A percentile compares a stretch with the other conserved stretches of the same genome.
These are phyloP conservation scores for Epinotia brunnichana DNA, from an alignment of 2,888 invertebrate genomes.

Conservation along the genomic window DNA sequence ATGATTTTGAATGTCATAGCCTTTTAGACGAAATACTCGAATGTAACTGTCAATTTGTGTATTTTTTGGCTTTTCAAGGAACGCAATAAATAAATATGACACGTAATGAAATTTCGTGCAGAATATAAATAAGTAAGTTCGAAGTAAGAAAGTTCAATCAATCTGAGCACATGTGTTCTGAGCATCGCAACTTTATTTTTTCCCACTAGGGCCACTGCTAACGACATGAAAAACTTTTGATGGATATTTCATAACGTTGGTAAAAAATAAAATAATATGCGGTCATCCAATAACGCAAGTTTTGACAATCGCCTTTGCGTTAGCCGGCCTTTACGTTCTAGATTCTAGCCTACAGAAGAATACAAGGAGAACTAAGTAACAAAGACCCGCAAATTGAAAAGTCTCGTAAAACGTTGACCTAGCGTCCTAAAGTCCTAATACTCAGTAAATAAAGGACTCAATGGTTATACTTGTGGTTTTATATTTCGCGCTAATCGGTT, in stretches of 20 bases:
- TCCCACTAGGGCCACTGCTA: slow-evolving; percentile 63
- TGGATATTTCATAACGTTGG: slow-evolving; percentile 72
- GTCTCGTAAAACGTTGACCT: neutral
- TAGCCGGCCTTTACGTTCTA: slow-evolving; percentile 32
- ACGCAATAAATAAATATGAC: slow-evolving; percentile 37
- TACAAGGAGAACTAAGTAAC: neutral
- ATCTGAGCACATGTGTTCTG: slow-evolving; percentile 50
- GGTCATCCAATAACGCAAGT: slow-evolving; percentile 67
- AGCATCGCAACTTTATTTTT: slow-evolving; percentile 54
- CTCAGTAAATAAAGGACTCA: too few relatives aligned
- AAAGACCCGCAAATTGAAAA: neutral
- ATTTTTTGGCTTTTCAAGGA: slow-evolving; percentile 22
- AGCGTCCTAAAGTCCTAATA: too few relatives aligned
- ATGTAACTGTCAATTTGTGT: neutral
- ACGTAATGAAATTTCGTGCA: slow-evolving; percentile 33
- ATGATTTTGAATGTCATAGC: neutral
- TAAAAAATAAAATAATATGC: slow-evolving; percentile 66
- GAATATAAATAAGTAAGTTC: slow-evolving; percentile 52
- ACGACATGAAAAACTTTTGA: slow-evolving; percentile 76
- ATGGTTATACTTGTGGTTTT: neutral
- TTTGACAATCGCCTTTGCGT: slow-evolving; percentile 52
- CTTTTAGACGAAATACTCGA: neutral
- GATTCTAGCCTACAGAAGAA: neutral
- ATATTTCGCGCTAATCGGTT: neutral
- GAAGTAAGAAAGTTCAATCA: slow-evolving; percentile 48